These are phyloP conservation scores for Caiman crocodilus DNA, from an alignment of 2,797 vertebrate species.

Conservation along the genomic window DNA sequence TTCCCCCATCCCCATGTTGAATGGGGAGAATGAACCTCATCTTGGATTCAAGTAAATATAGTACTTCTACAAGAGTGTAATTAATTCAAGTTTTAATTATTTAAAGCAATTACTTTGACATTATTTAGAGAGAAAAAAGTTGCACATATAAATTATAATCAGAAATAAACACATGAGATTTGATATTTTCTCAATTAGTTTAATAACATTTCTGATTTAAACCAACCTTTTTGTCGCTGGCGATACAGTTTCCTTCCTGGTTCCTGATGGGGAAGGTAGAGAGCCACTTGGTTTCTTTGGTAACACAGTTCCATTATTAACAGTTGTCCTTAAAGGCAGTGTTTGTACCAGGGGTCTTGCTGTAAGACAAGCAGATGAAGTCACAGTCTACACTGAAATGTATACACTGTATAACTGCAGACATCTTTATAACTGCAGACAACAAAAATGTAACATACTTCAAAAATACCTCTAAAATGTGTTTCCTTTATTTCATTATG, in stretches of 20 bases:
- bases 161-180: background rate
- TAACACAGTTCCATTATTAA: constrained; percentile 95
- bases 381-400: background rate
- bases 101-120: constrained; percentile 14
- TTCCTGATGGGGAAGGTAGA: constrained; percentile 92
- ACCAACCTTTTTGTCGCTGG: constrained; percentile 90
- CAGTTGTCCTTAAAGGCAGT: constrained; percentile 90
- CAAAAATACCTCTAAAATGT: background rate
- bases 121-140: constrained; percentile 12
- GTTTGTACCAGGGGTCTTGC: constrained; percentile 94
- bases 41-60: too few species aligned
- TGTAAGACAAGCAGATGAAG: constrained; percentile 76
- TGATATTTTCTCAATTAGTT: background rate
- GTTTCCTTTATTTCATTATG: background rate
- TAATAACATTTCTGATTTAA: background rate
- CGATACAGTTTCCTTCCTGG: constrained; percentile 88
- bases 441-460: background rate
- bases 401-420: too few species aligned
- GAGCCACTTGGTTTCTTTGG: constrained; percentile 94
- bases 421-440: background rate
- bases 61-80: background rate
- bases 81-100: constrained; percentile 15
- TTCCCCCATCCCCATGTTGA: too few species aligned
- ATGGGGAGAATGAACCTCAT: too few species aligned
- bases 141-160: background rate